Evolutionary conservation across 2,888 invertebrate species (phyloP).

Genomic region (Megaustenia siamemsis): DNA sequence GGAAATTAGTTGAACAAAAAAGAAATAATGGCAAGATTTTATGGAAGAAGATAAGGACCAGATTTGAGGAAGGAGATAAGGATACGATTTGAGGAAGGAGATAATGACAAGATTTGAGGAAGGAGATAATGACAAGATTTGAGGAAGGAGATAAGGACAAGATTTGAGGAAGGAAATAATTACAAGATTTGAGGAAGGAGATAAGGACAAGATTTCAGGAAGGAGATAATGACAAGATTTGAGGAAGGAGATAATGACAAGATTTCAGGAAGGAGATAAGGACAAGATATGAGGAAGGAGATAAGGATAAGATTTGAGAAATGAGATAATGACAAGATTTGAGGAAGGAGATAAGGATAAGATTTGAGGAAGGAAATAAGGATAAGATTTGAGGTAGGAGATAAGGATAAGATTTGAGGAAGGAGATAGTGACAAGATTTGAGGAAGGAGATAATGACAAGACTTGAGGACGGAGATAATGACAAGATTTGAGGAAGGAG

Average conservation of each 20-base stretch:
- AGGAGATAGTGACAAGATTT: too few relatives aligned
- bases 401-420: too few relatives aligned
- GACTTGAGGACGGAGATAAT: too few relatives aligned
- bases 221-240: too few relatives aligned
- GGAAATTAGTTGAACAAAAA: constrained; percentile 1
- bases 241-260: constrained; percentile 7
- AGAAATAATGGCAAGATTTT: constrained; percentile 7
- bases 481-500: too few relatives aligned
- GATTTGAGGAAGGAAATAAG: too few relatives aligned
- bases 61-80: neutral
- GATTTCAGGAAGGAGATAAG: neutral
- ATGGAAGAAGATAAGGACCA: neutral
- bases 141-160: neutral
- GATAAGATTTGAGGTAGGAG: neutral
- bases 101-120: neutral
- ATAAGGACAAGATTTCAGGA: neutral
- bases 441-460: too few relatives aligned
- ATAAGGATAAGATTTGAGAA: neutral
- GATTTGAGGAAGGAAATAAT: neutral
- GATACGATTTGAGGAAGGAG: constrained; percentile 11
- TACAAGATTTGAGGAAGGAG: neutral
- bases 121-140: too few relatives aligned
- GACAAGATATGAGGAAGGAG: neutral
- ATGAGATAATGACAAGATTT: neutral
- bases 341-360: too few relatives aligned